Conservation (phyloP, 2,888 invertebrate genomes). For the Platycheirus albimanus region DNA sequence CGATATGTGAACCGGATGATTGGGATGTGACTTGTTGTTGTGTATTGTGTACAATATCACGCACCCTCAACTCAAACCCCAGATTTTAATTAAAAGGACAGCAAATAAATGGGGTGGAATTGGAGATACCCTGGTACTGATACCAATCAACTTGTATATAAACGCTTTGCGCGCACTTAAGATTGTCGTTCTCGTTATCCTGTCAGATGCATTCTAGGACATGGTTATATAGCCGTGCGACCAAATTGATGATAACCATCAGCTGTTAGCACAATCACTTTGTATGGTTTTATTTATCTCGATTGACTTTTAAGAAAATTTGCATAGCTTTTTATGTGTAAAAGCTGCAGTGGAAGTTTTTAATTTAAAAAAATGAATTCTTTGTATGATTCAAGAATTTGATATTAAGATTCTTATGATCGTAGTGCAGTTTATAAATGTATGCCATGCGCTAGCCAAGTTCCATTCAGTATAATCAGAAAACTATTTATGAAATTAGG, state of each 20-base stretch:
- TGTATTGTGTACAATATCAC: constrained; percentile 7
- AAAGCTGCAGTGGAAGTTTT: neutral
- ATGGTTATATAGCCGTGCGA: constrained; percentile 51
- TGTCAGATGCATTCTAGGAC: constrained; percentile 64
- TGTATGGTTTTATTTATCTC: constrained; percentile 19
- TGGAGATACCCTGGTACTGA: constrained; percentile 52
- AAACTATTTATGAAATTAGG: no score
- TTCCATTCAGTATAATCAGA: no score
- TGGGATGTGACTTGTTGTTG: constrained; percentile 61
- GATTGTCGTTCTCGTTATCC: constrained; percentile 52
- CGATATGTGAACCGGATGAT: constrained; percentile 62
- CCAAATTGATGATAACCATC: constrained; percentile 67
- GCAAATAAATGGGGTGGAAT: constrained; percentile 62
- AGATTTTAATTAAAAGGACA: constrained; percentile 67
- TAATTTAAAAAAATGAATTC: no score
- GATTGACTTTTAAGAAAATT: constrained; percentile 52
- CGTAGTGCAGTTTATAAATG: no score
- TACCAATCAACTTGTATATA: constrained; percentile 63
- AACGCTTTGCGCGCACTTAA: constrained; percentile 66
- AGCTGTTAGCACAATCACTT: constrained; percentile 20
- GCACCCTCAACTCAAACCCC: constrained; percentile 27
- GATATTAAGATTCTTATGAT: no score
- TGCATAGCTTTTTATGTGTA: constrained; percentile 38
- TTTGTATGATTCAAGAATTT: no score
- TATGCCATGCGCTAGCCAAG: no score